phyloP scores from a whole-genome alignment of 2,797 vertebrate species.

The Heteromormyrus szaboi region DNA sequence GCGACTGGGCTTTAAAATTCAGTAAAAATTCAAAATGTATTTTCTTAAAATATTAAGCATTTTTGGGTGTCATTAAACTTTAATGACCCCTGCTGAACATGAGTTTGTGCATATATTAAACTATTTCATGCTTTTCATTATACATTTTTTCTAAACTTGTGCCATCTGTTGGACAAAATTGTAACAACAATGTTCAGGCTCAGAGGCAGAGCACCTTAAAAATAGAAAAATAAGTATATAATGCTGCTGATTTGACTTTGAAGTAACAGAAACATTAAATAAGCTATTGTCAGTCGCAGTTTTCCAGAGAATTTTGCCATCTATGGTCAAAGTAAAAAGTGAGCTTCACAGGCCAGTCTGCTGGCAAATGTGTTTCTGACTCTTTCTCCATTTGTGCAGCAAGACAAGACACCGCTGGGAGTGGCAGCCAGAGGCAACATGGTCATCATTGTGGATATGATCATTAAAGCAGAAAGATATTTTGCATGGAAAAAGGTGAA shows the following conservation, averaged over 20 bases:
- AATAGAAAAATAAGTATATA: background rate
- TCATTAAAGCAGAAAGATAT: slow-evolving; percentile 87
- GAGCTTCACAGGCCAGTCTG: background rate
- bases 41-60: background rate
- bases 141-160: background rate
- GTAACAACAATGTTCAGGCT: background rate
- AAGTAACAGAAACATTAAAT: background rate
- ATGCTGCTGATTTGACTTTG: background rate
- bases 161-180: background rate
- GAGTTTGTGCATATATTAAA: too few relatives aligned
- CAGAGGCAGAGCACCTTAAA: background rate
- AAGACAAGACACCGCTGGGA: slow-evolving; percentile 73
- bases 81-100: background rate
- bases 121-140: background rate
- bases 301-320: background rate
- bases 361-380: background rate
- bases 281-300: background rate
- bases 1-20: background rate
- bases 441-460: slow-evolving; percentile 80
- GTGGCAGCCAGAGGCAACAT: slow-evolving; percentile 75
- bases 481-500: slow-evolving; percentile 69
- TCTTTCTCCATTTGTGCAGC: slow-evolving; percentile 54
- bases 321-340: background rate
- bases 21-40: background rate
- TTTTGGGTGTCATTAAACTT: background rate